phyloP scores from a whole-genome alignment of 2,888 invertebrate species.

The Dorcus hopei region DNA sequence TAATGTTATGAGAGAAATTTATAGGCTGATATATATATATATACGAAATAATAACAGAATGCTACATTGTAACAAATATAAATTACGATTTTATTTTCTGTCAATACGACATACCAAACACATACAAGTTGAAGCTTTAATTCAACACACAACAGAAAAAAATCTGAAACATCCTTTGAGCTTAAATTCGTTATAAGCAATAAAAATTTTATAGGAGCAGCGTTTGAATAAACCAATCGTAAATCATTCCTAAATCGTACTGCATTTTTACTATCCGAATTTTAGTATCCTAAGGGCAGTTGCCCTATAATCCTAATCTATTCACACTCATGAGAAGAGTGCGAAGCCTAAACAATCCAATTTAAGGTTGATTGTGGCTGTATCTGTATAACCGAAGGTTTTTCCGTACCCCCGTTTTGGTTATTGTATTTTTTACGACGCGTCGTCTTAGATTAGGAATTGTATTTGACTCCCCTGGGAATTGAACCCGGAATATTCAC shows the following conservation, averaged over 20 bases:
- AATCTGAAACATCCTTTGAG: conserved; percentile 34
- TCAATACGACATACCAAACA: conserved; percentile 3
- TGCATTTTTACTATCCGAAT: conserved; percentile 38
- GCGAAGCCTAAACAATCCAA: conserved; percentile 38
- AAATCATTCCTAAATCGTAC: conserved; percentile 33
- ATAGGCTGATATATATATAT: too few species aligned
- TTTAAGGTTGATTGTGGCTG: conserved; percentile 34
- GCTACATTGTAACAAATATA: conserved; percentile 8
- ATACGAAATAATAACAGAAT: too few species aligned
- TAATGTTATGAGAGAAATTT: too few species aligned
- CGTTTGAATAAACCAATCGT: conserved; percentile 36
- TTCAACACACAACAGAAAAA: conserved; percentile 15
- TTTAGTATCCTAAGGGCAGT: conserved; percentile 41
- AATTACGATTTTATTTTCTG: conserved; percentile 2
- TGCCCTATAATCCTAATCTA: conserved; percentile 39
- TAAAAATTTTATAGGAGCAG: conserved; percentile 38
- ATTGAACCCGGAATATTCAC: conserved; percentile 37
- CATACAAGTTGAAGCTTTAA: not conserved
- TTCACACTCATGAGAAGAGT: conserved; percentile 35
- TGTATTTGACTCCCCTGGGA: conserved; percentile 36
- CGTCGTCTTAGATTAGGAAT: conserved; percentile 41
- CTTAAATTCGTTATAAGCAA: conserved; percentile 43
- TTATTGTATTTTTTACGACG: conserved; percentile 46
- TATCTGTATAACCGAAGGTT: conserved; percentile 23
- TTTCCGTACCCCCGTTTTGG: conserved; percentile 23